A percentile compares a stretch with the other conserved stretches of the same genome.
Conservation (phyloP, 2,888 invertebrate species). For the Tryphoninae sp. region DNA sequence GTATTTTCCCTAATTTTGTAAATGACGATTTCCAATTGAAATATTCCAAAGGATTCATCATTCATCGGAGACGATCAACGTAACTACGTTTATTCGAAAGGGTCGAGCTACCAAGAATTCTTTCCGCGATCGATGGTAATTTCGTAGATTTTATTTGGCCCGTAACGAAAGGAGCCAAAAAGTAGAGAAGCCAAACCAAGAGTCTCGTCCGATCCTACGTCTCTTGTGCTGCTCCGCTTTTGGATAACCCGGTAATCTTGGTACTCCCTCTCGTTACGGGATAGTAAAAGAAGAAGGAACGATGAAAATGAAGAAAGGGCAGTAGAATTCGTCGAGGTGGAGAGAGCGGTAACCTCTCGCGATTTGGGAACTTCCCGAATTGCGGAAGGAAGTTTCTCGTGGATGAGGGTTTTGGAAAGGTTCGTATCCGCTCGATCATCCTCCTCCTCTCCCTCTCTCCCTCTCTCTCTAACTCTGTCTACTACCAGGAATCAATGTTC, state of each 20-base stretch:
- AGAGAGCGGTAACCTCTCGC: conserved; percentile 47
- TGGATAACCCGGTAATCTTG: conserved; percentile 44
- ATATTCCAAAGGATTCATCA: background rate
- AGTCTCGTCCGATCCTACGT: conserved; percentile 12
- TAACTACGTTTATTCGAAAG: background rate
- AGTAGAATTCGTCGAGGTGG: conserved; percentile 1
- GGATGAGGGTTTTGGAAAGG: conserved; percentile 24
- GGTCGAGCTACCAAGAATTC: background rate
- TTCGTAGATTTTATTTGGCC: conserved; percentile 17
- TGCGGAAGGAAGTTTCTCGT: conserved; percentile 57
- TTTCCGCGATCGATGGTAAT: conserved; percentile 14
- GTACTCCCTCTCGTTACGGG: conserved; percentile 24
- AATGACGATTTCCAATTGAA: background rate
- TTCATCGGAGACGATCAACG: background rate
- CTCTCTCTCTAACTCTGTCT: conserved; percentile 46
- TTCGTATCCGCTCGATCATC: conserved; percentile 32
- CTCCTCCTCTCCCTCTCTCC: background rate
- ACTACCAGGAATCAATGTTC: conserved; percentile 66
- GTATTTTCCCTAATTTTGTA: no score
- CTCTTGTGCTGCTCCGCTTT: background rate
- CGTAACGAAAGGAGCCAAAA: conserved; percentile 14
- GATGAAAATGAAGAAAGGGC: conserved; percentile 21
- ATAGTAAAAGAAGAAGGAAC: conserved; percentile 19
- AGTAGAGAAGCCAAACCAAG: conserved; percentile 25
- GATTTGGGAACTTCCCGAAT: conserved; percentile 42